These are phyloP conservation scores for Corydoras sp. DNA, from an alignment of 2,113 vertebrate genomes.

Conservation along the genomic window DNA sequence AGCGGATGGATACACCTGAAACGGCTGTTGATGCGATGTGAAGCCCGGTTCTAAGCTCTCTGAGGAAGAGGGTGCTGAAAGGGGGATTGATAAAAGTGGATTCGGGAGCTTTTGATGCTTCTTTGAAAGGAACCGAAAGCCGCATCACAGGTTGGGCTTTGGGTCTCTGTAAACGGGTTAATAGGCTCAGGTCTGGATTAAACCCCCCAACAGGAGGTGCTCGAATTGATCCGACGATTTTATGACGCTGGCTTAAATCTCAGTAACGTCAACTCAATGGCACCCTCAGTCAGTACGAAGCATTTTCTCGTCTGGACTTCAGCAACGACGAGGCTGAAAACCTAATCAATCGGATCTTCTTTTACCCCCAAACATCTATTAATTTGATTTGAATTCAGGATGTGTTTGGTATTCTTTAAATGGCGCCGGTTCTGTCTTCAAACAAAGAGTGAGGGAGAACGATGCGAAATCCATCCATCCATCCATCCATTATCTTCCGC, in stretches of 20 bases:
- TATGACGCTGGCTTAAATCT: too few species aligned
- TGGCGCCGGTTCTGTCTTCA: neutral
- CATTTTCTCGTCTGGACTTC: too few species aligned
- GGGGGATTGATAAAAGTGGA: conserved; percentile 15
- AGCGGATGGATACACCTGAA: neutral
- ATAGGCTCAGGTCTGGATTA: neutral
- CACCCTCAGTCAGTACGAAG: too few species aligned
- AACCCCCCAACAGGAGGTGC: neutral
- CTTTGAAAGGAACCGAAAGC: conserved; percentile 19
- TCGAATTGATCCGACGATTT: too few species aligned
- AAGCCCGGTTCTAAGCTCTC: neutral
- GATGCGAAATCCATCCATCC: neutral
- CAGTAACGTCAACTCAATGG: too few species aligned
- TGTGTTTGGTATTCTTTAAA: neutral
- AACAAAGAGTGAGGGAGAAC: neutral
- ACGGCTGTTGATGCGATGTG: neutral
- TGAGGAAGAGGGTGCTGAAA: neutral
- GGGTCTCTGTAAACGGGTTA: neutral
- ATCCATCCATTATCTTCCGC: too few species aligned
- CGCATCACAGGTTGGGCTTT: neutral
- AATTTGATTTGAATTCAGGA: neutral
- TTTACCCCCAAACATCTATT: neutral
- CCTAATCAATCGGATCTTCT: too few species aligned
- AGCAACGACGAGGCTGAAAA: too few species aligned
- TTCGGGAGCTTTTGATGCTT: neutral